Conservation (phyloP, 2,113 vertebrate genomes). For the Gambusia affinis region DNA sequence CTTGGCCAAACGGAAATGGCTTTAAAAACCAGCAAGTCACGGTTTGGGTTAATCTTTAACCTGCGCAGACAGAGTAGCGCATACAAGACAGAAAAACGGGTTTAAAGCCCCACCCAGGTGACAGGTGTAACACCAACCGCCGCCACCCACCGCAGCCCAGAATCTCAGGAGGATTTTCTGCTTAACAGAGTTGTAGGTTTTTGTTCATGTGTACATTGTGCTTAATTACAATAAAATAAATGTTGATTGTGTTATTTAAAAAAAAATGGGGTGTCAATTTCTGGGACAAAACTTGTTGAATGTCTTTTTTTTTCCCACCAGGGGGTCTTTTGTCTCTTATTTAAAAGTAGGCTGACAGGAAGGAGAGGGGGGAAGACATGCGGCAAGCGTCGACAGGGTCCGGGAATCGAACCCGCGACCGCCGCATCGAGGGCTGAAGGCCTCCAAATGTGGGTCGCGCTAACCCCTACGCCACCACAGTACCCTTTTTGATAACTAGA, state of each 20-base stretch:
- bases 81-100: not conserved
- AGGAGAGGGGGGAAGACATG: too few relatives aligned
- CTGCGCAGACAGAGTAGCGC: not conserved
- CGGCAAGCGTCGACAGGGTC: too few relatives aligned
- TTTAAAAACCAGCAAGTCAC: not conserved
- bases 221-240: not conserved
- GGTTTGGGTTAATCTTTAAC: not conserved
- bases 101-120: not conserved
- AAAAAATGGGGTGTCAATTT: too few relatives aligned
- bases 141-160: not conserved
- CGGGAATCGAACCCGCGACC: too few relatives aligned
- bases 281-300: not conserved
- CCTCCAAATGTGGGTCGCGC: too few relatives aligned
- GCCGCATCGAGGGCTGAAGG: too few relatives aligned
- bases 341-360: too few relatives aligned
- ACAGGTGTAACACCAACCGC: not conserved
- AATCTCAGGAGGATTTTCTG: not conserved
- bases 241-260: not conserved
- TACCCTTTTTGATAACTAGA: not conserved
- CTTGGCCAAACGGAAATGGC: not conserved
- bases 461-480: too few relatives aligned
- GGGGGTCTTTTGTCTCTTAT: too few relatives aligned
- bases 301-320: too few relatives aligned
- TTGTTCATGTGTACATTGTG: not conserved
- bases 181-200: not conserved